These are phyloP conservation scores for Hylia prasina DNA, from an alignment of 2,113 vertebrate species.

Conservation along the genomic window DNA sequence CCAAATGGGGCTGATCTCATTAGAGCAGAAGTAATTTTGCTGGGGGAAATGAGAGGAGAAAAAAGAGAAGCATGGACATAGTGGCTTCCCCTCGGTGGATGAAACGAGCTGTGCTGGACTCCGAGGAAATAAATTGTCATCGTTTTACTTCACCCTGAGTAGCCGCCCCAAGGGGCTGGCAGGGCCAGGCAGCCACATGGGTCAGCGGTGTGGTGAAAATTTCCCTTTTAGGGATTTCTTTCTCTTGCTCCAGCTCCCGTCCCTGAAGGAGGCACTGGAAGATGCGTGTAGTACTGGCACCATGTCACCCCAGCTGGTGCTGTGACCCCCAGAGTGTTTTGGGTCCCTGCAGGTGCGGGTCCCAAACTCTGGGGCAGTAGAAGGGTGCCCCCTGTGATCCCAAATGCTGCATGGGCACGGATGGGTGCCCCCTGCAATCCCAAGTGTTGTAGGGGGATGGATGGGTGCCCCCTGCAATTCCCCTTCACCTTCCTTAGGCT, in stretches of 20 bases:
- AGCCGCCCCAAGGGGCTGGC: background rate
- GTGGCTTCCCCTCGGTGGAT: background rate
- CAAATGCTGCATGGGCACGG: background rate
- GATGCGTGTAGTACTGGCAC: background rate
- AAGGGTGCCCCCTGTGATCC: background rate
- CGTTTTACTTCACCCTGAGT: background rate
- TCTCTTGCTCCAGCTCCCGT: rapidly evolving
- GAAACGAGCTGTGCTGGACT: background rate
- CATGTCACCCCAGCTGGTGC: background rate
- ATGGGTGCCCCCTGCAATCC: background rate
- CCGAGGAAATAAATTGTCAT: background rate
- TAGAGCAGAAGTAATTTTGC: constrained; percentile 25
- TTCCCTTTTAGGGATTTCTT: background rate
- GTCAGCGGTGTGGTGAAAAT: rapidly evolving
- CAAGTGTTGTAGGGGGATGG: background rate
- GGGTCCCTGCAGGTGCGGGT: background rate
- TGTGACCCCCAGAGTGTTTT: background rate
- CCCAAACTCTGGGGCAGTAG: background rate
- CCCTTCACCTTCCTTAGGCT: background rate
- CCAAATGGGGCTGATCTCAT: background rate
- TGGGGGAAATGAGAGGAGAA: background rate
- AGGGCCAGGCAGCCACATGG: rapidly evolving
- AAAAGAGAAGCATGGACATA: background rate
- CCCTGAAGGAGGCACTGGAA: background rate
- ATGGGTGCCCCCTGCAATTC: background rate